Evolutionary conservation across 2,888 invertebrate species (phyloP).

Genomic region (Rhaphigaster nebulosa): DNA sequence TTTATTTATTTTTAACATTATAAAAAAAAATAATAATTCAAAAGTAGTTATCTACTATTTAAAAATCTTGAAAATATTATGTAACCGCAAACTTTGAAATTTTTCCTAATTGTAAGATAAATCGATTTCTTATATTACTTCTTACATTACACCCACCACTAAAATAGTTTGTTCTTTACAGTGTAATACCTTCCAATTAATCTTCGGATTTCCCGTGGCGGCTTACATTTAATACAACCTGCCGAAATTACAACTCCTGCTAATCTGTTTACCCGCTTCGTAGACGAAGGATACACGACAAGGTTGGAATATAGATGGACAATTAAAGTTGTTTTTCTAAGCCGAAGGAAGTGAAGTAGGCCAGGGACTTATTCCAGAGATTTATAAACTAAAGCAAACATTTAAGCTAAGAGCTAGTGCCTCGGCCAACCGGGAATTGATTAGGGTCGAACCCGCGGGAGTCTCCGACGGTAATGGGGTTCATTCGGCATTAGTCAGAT

Average conservation of each 20-base stretch:
- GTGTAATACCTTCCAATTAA: not conserved
- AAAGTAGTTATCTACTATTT: too few species aligned
- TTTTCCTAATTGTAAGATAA: too few species aligned
- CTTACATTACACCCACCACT: not conserved
- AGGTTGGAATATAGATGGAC: constrained; percentile 45
- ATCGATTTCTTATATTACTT: not conserved
- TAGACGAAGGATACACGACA: constrained; percentile 22
- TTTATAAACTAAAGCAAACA: constrained; percentile 44
- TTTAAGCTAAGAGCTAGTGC: constrained; percentile 22
- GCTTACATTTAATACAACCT: not conserved
- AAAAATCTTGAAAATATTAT: too few species aligned
- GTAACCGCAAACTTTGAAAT: too few species aligned
- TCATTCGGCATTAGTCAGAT: not conserved
- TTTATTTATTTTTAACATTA: too few species aligned
- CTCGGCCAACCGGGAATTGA: constrained; percentile 18
- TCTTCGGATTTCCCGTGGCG: not conserved
- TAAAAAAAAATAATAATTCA: too few species aligned
- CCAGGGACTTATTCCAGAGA: constrained; percentile 21
- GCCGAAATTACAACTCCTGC: not conserved
- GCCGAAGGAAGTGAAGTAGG: constrained; percentile 37
- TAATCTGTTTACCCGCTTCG: constrained; percentile 33
- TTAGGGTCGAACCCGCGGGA: not conserved
- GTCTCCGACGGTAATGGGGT: not conserved
- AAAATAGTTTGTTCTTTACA: not conserved
- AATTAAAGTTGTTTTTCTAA: constrained; percentile 49